These are phyloP conservation scores for Rhea pennata DNA, from an alignment of 2,113 vertebrate species.

Conservation along the genomic window DNA sequence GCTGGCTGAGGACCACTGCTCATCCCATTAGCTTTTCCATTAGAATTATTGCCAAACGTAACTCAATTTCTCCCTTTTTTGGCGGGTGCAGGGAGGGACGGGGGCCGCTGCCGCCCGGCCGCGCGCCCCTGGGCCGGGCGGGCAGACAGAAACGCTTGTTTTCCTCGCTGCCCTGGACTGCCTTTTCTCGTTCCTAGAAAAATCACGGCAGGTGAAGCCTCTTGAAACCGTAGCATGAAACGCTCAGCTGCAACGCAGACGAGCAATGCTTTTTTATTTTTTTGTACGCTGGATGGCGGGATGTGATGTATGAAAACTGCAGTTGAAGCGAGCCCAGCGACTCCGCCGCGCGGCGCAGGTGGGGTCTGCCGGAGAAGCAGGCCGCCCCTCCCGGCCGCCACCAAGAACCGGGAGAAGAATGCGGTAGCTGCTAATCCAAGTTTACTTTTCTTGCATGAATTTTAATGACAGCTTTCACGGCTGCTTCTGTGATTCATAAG, in stretches of 20 bases:
- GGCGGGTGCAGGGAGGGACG: no score
- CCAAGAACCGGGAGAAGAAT: constrained; percentile 48
- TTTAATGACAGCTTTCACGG: constrained; percentile 70
- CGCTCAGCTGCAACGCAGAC: background rate
- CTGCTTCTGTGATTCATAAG: constrained; percentile 59
- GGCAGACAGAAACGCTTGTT: no score
- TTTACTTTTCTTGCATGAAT: constrained; percentile 76
- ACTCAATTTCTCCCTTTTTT: constrained; percentile 55
- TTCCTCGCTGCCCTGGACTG: no score
- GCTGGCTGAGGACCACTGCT: constrained; percentile 29
- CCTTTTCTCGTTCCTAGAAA: background rate
- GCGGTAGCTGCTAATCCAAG: constrained; percentile 59
- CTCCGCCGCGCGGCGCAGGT: constrained; percentile 21
- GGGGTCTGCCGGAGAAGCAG: constrained; percentile 50
- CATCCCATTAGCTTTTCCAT: constrained; percentile 70
- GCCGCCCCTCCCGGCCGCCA: constrained; percentile 39
- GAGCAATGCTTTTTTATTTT: background rate
- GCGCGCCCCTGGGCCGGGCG: no score
- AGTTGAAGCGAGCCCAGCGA: constrained; percentile 3
- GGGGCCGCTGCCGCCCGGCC: no score
- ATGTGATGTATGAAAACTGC: background rate
- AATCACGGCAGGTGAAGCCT: background rate
- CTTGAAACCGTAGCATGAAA: constrained; percentile 19
- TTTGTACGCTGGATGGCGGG: background rate
- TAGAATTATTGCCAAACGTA: constrained; percentile 62